phyloP scores from a whole-genome alignment of 2,113 vertebrate species.

The human (Homo sapiens) region GRCh38 chr5:170201501-170202000 shows the following conservation, averaged over 20 bases:
- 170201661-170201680: not conserved
- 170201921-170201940: not conserved
- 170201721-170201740: not conserved
- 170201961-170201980: not conserved
- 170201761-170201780: not conserved
- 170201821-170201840: not conserved
- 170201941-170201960: not conserved
- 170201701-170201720: not conserved
- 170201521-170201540: too few relatives aligned
- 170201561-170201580: not conserved
- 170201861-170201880: not conserved
- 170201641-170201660: not conserved
- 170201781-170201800: not conserved
- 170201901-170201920: not conserved
- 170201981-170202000: not conserved
- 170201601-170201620: too few relatives aligned
- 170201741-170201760: not conserved
- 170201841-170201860: not conserved
- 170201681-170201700: not conserved
- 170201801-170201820: not conserved
- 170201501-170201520: not conserved
- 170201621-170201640: rapidly evolving
- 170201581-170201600: not conserved
- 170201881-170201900: not conserved
- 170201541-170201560: not conserved